Percentiles rank a stretch among this genome's conserved stretches.
Conservation (phyloP, 2,888 invertebrate species). For the Coleophora deauratella region DNA sequence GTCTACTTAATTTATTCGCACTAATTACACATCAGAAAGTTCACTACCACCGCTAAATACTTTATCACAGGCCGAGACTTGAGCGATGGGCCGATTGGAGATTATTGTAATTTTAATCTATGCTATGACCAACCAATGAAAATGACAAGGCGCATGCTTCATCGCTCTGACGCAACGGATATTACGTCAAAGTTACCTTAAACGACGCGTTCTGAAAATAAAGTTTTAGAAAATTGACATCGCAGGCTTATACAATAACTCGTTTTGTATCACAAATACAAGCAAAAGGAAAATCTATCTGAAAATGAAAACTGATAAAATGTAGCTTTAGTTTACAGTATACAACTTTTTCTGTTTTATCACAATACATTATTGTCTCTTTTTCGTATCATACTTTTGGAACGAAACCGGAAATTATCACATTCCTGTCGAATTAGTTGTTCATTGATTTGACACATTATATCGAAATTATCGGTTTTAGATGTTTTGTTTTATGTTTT, state of each 20-base stretch:
- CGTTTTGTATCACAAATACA: no score
- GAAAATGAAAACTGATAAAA: no score
- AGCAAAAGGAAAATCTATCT: no score
- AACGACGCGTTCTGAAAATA: neutral
- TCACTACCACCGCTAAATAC: constrained; percentile 62
- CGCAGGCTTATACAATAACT: no score
- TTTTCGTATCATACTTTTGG: constrained; percentile 1
- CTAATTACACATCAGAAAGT: constrained; percentile 71
- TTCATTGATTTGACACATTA: no score
- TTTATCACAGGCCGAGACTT: constrained; percentile 69
- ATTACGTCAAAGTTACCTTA: constrained; percentile 62
- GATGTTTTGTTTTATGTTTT: neutral
- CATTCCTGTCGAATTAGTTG: neutral
- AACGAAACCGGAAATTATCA: constrained; percentile 2
- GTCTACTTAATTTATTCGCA: constrained; percentile 56
- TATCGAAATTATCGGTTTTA: no score
- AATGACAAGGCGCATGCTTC: constrained; percentile 76
- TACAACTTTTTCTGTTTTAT: no score
- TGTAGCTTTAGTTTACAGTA: no score
- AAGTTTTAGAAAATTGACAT: neutral
- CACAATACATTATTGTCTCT: no score
- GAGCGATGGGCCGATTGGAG: constrained; percentile 59
- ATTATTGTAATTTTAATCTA: constrained; percentile 61
- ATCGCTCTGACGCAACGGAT: constrained; percentile 73
- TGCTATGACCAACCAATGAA: constrained; percentile 59